Evolutionary conservation across 2,113 vertebrate species (phyloP), one percentile per base, ranked within the genome.

Genomic region (Odontophorus gujanensis): DNA sequence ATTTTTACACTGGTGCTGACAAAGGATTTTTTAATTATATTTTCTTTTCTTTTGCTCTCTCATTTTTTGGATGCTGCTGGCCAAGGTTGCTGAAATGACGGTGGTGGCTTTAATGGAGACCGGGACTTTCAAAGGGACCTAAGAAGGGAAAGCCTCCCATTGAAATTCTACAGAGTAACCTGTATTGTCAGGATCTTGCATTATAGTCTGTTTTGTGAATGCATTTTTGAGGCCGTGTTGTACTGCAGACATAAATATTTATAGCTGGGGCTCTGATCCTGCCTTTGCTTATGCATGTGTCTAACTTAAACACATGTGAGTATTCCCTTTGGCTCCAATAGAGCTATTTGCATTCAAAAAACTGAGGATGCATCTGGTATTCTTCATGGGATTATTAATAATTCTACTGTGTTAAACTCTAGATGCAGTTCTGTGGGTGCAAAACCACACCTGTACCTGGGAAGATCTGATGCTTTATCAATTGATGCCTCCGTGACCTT

Each of bases 241-340:
- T 83, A 67, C 48, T 34, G 61, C 89, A 92, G 79, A 74, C 68
- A 95, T 93, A 93, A 96, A 95, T 97, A 97, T 95, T 97, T 94
- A 92, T 96, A 89, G 65, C 69, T 48, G 40, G 61, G 57, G n/a
- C 82, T 95, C 89, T 91, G 94, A 92, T 97, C 94, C 83, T 96
- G 79, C 65, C 85, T 91, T 75, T 96, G 85, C 91, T 89, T 95
- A 83, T 97, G 91, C 87, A 61, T 85, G 68, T 93, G 61, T 95
- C 89, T 89, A 78, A 93, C 91, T 95, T 96, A 93, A 95, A 90
- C 72, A 94, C 79, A 13, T 77, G 91, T 94, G 93, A 92, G 67
- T 83, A 85, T 88, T 95, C 57, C 87, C 89, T 88, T 90, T 85
- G 94, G 93, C 66, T 92, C 82, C 91, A 61, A 4, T 0, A 48